Evolutionary conservation across 2,113 vertebrate genomes (phyloP).

Genomic region (Macaca mulatta): DNA sequence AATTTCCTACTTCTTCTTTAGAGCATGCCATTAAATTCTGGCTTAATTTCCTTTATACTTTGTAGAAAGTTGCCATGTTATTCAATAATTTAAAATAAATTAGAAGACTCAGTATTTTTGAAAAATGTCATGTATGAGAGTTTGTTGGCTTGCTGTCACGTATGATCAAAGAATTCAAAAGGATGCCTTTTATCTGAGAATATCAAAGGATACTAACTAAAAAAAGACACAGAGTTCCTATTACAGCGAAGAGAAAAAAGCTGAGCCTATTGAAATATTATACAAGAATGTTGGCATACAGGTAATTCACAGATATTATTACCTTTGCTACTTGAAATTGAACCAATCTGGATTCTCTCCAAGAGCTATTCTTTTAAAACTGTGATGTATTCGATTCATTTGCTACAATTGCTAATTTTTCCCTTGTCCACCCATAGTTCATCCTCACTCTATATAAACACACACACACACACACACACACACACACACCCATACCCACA

Average conservation of each 20-base stretch:
- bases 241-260: slow-evolving; percentile 63
- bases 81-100: slow-evolving; percentile 48
- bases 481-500: background rate
- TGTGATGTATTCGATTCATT: background rate
- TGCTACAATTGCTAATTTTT: background rate
- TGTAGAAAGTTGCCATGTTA: background rate
- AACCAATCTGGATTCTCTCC: slow-evolving; percentile 45
- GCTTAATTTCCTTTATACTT: slow-evolving; percentile 16
- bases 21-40: background rate
- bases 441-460: background rate
- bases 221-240: slow-evolving; percentile 68
- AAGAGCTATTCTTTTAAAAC: slow-evolving; percentile 47
- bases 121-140: slow-evolving; percentile 32
- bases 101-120: background rate
- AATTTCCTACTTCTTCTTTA: background rate
- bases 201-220: slow-evolving; percentile 73
- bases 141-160: background rate
- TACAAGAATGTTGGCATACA: slow-evolving; percentile 75
- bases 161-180: slow-evolving; percentile 66
- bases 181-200: slow-evolving; percentile 68
- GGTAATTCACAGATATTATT: slow-evolving; percentile 73
- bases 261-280: slow-evolving; percentile 70
- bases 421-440: background rate
- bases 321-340: slow-evolving; percentile 61
- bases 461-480: background rate